phyloP scores from a whole-genome alignment of 1,140 invertebrate genomes.

The Melipona quadrifasciata region DNA sequence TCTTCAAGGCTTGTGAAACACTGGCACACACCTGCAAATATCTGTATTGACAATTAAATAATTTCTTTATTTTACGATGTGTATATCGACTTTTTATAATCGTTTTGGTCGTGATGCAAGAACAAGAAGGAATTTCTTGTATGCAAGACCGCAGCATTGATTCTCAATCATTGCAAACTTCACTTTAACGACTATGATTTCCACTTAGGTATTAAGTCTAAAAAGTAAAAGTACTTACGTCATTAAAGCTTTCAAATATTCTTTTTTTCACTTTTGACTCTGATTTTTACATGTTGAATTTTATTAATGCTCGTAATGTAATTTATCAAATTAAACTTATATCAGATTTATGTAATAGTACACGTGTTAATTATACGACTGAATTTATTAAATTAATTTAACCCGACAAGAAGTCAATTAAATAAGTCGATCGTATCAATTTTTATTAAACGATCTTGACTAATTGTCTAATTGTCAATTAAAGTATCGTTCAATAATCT shows the following conservation, averaged over 20 bases:
- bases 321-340: not conserved
- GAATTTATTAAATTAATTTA: not conserved
- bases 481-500: not conserved
- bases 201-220: not conserved
- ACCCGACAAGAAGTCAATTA: not conserved
- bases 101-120: not conserved
- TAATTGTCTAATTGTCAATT: not conserved
- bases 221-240: not conserved
- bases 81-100: not conserved
- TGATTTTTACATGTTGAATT: not conserved
- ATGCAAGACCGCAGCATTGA: not conserved
- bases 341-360: too few relatives aligned
- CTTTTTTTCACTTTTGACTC: not conserved
- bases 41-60: not conserved
- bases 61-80: not conserved
- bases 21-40: not conserved
- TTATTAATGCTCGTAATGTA: too few relatives aligned
- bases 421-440: not conserved
- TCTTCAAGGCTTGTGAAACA: not conserved
- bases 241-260: not conserved
- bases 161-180: conserved; percentile 9
- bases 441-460: not conserved
- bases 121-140: not conserved
- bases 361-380: not conserved
- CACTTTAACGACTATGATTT: not conserved